Percentiles rank a stretch among this genome's conserved stretches.
Conservation (phyloP, 2,113 vertebrate genomes). For the Holacanthus passer region DNA sequence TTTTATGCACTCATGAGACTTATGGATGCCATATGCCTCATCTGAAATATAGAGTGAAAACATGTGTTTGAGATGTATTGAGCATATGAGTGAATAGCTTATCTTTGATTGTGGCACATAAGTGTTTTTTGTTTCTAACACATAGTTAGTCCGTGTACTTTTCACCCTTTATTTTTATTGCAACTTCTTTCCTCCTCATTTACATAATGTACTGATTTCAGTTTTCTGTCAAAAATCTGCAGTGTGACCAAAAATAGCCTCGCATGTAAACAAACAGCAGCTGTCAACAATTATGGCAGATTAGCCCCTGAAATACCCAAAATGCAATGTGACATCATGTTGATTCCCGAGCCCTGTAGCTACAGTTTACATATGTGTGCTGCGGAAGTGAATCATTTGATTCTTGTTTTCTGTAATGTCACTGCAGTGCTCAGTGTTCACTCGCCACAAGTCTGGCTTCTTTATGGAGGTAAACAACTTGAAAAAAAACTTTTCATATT, state of each 20-base stretch:
- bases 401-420: background rate
- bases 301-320: background rate
- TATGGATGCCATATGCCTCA: too few relatives aligned
- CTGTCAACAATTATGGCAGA: background rate
- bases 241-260: background rate
- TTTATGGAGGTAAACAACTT: background rate
- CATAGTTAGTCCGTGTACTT: background rate
- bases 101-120: too few relatives aligned
- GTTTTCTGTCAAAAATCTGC: background rate
- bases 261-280: background rate
- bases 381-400: background rate
- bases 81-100: background rate
- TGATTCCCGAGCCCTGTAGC: background rate
- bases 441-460: background rate
- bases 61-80: background rate
- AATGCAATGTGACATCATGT: background rate
- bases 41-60: background rate
- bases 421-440: background rate
- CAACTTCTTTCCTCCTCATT: background rate
- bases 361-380: background rate
- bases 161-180: background rate
- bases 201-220: background rate
- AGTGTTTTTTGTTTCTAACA: too few relatives aligned
- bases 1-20: too few relatives aligned
- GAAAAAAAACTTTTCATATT: background rate